Evolutionary conservation across 2,113 vertebrate species (phyloP).

Genomic region (Gobio gobio): DNA sequence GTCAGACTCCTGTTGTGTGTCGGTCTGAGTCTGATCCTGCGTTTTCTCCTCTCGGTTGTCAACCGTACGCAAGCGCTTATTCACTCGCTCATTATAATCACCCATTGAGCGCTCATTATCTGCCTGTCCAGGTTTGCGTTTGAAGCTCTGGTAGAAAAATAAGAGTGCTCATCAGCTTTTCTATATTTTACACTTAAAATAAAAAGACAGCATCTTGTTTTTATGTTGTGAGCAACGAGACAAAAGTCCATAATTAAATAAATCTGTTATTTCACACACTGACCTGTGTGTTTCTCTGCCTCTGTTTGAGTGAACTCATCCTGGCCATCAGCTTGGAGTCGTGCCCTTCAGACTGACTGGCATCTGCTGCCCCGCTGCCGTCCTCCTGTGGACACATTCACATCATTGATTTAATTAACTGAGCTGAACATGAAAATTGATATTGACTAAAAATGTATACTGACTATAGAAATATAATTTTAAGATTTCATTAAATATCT

Average conservation of each 20-base stretch:
- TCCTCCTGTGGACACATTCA: constrained; percentile 80
- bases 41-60: constrained; percentile 71
- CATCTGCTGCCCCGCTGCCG: constrained; percentile 88
- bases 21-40: constrained; percentile 57
- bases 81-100: constrained; percentile 82
- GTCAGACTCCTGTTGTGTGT: constrained; percentile 81
- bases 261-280: neutral
- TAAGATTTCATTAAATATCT: neutral
- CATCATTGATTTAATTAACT: neutral
- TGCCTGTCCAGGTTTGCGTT: constrained; percentile 90
- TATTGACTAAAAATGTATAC: neutral
- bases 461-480: neutral
- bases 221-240: neutral
- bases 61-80: constrained; percentile 87
- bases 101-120: constrained; percentile 88
- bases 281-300: constrained; percentile 87
- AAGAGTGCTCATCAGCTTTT: neutral
- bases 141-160: constrained; percentile 82
- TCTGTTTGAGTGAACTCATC: constrained; percentile 83
- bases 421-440: neutral
- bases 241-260: neutral
- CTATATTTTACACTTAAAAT: neutral
- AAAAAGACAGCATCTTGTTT: no score
- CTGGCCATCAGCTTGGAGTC: constrained; percentile 85
- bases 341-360: constrained; percentile 91